Evolutionary conservation across 2,888 invertebrate genomes (phyloP).

Genomic region (Elmis aenea): DNA sequence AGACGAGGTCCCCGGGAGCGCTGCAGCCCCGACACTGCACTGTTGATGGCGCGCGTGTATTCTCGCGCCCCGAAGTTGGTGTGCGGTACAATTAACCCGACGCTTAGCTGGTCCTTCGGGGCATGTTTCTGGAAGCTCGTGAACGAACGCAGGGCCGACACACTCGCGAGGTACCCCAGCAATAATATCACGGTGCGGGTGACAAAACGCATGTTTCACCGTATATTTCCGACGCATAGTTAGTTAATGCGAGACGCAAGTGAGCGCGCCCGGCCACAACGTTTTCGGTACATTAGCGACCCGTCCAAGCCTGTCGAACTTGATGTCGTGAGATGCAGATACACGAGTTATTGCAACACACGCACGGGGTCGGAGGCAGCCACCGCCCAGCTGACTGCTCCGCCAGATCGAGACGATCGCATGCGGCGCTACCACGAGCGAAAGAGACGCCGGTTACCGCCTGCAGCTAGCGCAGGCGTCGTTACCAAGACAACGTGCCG

Average conservation of each 20-base stretch:
- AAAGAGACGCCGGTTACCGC: conserved; percentile 30
- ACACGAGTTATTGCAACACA: conserved; percentile 25
- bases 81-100: conserved; percentile 58
- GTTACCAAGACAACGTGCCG: conserved; percentile 41
- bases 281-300: conserved; percentile 14
- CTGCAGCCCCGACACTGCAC: conserved; percentile 56
- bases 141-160: conserved; percentile 29
- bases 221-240: conserved; percentile 1
- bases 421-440: conserved; percentile 30
- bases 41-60: conserved; percentile 61
- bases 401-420: conserved; percentile 40
- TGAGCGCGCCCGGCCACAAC: conserved; percentile 14
- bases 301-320: conserved; percentile 17
- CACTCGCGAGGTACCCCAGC: conserved; percentile 25
- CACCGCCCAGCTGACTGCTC: conserved; percentile 50
- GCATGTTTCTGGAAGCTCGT: conserved; percentile 20
- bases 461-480: conserved; percentile 40
- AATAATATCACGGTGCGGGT: conserved; percentile 30
- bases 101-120: conserved; percentile 43
- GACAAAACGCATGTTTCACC: conserved; percentile 4
- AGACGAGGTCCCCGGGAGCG: conserved; percentile 54
- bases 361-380: conserved; percentile 44
- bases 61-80: conserved; percentile 62
- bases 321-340: conserved; percentile 25
- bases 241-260: conserved; percentile 6